A percentile compares a stretch with the other conserved stretches of the same genome.
phyloP scores from a whole-genome alignment of 2,888 invertebrate genomes.

The Drosophila pullipes region DNA sequence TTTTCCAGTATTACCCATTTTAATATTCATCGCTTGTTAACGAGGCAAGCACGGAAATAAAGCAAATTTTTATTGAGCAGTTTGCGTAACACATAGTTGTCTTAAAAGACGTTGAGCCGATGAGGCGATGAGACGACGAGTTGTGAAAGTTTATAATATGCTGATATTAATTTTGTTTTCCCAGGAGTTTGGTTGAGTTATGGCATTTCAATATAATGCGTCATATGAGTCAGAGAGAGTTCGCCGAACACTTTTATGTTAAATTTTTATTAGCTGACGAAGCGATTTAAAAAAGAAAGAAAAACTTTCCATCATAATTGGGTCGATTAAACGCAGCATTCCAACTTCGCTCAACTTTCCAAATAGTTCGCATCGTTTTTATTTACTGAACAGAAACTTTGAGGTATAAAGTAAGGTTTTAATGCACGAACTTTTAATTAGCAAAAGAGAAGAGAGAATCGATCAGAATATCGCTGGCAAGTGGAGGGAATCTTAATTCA shows the following conservation, averaged over 20 bases:
- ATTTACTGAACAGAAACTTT: conserved; percentile 58
- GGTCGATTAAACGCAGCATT: conserved; percentile 70
- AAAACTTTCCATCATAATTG: conserved; percentile 67
- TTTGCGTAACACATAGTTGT: conserved; percentile 48
- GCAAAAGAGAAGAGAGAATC: conserved; percentile 15
- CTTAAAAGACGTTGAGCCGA: conserved; percentile 18
- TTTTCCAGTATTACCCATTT: conserved; percentile 21
- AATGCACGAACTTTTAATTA: conserved; percentile 50
- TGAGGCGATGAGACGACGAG: conserved; percentile 4
- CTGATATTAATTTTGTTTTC: conserved; percentile 73
- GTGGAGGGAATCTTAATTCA: not conserved
- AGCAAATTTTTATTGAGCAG: conserved; percentile 49
- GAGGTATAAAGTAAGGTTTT: conserved; percentile 14
- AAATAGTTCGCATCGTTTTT: conserved; percentile 72
- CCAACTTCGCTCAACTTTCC: conserved; percentile 54
- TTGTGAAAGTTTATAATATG: conserved; percentile 64
- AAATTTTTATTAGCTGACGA: conserved; percentile 63
- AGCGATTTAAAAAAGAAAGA: conserved; percentile 20
- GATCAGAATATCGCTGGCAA: not conserved
- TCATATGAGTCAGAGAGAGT: conserved; percentile 56
- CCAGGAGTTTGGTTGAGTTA: conserved; percentile 59
- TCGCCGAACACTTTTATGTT: conserved; percentile 42
- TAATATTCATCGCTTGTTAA: conserved; percentile 58
- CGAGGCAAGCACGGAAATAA: conserved; percentile 49
- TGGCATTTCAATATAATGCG: conserved; percentile 70